Evolutionary conservation across 1,140 invertebrate species (phyloP).

Genomic region (Telenomus remus): DNA sequence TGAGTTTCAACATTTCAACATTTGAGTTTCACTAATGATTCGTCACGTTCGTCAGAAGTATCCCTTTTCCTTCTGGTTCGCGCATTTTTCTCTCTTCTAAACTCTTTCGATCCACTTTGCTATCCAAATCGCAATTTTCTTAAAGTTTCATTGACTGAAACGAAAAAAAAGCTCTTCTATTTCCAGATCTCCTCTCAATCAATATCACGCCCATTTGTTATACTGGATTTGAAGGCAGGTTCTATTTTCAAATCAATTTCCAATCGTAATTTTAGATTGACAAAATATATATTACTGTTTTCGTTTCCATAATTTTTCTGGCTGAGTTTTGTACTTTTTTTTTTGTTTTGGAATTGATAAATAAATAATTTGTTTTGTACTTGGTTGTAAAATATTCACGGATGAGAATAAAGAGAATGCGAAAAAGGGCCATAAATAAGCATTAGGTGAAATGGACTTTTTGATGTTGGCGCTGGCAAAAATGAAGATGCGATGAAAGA

Average conservation of each 20-base stretch:
- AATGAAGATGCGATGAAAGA: conserved; percentile 66
- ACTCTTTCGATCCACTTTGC: conserved; percentile 1
- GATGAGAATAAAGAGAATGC: conserved; percentile 8
- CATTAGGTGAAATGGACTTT: conserved; percentile 49
- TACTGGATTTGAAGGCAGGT: too few species aligned
- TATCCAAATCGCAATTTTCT: too few species aligned
- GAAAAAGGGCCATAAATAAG: conserved; percentile 48
- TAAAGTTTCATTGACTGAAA: too few species aligned
- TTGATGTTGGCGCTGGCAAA: conserved; percentile 35
- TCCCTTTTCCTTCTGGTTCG: too few species aligned
- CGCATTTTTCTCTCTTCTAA: conserved; percentile 23
- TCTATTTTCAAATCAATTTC: neutral
- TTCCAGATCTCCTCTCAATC: too few species aligned
- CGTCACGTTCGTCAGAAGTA: too few species aligned
- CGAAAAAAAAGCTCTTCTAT: too few species aligned
- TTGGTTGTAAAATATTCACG: neutral
- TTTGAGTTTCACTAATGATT: conserved; percentile 13
- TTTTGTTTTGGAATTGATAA: too few species aligned
- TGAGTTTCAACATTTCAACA: conserved; percentile 44
- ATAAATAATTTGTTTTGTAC: conserved; percentile 20
- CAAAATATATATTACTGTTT: too few species aligned
- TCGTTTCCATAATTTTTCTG: neutral
- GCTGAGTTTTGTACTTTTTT: neutral
- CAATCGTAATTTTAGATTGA: too few species aligned
- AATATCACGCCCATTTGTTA: too few species aligned